Percentiles rank a stretch among this genome's conserved stretches.
Conservation (phyloP, 2,888 invertebrate genomes). For the Frankliniella fusca region DNA sequence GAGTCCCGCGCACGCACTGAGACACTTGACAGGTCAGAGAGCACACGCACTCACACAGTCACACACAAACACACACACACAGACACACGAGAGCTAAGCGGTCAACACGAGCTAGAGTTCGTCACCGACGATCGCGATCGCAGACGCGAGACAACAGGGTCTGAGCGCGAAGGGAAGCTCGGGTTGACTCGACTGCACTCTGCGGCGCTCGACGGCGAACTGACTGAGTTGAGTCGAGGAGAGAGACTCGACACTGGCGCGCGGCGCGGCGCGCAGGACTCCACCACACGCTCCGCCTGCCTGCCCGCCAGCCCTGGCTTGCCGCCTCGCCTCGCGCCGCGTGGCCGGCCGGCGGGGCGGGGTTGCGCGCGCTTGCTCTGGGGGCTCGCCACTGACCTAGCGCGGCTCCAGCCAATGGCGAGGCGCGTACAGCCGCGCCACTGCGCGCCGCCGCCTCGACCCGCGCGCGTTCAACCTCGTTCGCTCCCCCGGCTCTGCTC, state of each 20-base stretch:
- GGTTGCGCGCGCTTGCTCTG: neutral
- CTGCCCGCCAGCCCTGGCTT: neutral
- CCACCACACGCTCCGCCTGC: neutral
- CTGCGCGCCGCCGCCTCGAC: neutral
- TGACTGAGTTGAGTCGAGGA: no score
- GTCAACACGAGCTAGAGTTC: neutral
- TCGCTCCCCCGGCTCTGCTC: neutral
- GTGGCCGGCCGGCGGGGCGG: conserved; percentile 1
- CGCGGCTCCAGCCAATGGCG: neutral
- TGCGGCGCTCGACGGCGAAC: neutral
- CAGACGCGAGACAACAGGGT: neutral
- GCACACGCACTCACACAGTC: neutral
- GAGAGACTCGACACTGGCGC: neutral
- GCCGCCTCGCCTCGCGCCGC: neutral
- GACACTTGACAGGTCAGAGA: neutral
- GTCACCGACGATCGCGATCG: conserved; percentile 10
- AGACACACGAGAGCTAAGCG: neutral
- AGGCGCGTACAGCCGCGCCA: neutral
- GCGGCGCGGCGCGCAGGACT: neutral
- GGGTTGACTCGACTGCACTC: neutral
- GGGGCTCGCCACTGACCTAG: conserved; percentile 23
- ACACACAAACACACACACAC: neutral
- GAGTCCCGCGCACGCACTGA: neutral
- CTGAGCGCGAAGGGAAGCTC: neutral
- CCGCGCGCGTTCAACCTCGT: conserved; percentile 15